These are phyloP conservation scores for Trididemnum clinides DNA, from an alignment of 23 tunicate species.

Conservation along the genomic window DNA sequence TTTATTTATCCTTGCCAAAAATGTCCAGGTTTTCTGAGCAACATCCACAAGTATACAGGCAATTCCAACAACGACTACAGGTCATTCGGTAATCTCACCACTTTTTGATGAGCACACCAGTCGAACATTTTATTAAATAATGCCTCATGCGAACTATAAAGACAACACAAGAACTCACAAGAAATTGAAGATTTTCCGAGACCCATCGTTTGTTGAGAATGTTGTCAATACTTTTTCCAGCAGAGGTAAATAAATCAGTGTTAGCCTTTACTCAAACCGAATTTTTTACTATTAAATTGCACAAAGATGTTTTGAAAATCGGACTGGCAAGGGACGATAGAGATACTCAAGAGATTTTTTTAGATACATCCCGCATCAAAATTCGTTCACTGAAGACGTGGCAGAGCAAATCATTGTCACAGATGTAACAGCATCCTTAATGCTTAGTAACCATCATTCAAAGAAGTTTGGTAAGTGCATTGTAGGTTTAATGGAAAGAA, in stretches of 20 bases:
- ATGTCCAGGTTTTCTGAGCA: background rate
- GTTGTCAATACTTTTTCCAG: background rate
- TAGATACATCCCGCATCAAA: background rate
- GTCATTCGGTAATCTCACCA: background rate
- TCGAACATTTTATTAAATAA: background rate
- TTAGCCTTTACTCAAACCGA: background rate
- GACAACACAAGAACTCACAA: background rate
- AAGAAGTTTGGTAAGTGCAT: background rate
- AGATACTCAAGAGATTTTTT: background rate
- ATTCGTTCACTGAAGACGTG: background rate
- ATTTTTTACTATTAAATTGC: background rate
- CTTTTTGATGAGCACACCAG: background rate
- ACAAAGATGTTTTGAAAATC: background rate
- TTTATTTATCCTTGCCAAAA: background rate
- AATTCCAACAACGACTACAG: background rate
- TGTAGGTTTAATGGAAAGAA: background rate
- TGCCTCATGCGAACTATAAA: background rate
- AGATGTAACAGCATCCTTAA: background rate
- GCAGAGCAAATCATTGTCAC: background rate
- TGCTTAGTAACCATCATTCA: background rate
- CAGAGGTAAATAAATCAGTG: background rate
- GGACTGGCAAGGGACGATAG: background rate
- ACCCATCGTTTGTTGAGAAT: background rate
- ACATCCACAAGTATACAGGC: background rate
- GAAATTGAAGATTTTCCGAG: background rate